Evolutionary conservation across 2,797 vertebrate genomes (phyloP).

Genomic region (Enoplosus armatus): DNA sequence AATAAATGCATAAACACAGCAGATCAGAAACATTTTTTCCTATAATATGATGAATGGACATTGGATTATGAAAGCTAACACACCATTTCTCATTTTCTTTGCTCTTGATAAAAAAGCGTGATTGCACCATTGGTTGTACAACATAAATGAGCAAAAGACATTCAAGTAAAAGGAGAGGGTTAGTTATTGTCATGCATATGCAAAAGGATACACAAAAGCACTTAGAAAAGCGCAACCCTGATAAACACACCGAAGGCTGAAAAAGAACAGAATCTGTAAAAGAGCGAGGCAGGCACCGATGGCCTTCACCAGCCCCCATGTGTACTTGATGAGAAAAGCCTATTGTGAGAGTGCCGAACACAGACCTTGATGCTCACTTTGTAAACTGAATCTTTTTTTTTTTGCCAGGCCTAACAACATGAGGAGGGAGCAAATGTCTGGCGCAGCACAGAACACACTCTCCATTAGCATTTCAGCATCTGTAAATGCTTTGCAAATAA

Average conservation of each 20-base stretch:
- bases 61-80: constrained; percentile 8
- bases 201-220: constrained; percentile 49
- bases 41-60: not conserved
- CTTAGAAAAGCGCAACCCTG: constrained; percentile 38
- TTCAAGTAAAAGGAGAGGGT: constrained; percentile 23
- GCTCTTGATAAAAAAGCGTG: not conserved
- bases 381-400: constrained; percentile 30
- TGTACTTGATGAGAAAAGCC: constrained; percentile 48
- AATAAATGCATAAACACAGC: not conserved
- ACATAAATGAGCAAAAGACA: constrained; percentile 40
- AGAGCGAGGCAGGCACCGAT: constrained; percentile 21
- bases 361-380: constrained; percentile 62
- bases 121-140: constrained; percentile 25
- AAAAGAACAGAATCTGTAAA: constrained; percentile 52
- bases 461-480: constrained; percentile 4
- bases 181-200: constrained; percentile 25
- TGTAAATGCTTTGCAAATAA: not conserved
- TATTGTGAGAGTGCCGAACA: constrained; percentile 43
- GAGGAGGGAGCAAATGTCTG: not conserved
- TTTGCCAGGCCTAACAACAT: constrained; percentile 29
- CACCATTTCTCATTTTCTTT: constrained; percentile 1
- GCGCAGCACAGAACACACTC: not conserved
- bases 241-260: constrained; percentile 43
- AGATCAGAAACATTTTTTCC: not conserved
- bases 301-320: constrained; percentile 61